Evolutionary conservation across 2,888 invertebrate genomes (phyloP), one percentile per base, ranked within the genome.

Genomic region (Rhagonycha lutea): DNA sequence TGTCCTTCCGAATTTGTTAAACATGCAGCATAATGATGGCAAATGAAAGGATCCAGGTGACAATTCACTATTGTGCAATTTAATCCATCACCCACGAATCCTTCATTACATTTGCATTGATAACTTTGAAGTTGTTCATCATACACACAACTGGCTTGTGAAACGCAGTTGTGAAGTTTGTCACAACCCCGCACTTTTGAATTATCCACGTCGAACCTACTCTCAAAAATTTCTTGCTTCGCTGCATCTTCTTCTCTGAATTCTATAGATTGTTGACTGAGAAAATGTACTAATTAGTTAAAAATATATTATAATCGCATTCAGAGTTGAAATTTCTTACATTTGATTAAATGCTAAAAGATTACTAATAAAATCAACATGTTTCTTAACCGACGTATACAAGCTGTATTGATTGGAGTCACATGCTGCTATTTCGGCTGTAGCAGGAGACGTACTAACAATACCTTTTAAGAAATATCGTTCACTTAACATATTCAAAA

Each of bases 51-150:
- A 81, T 94, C 92, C 70, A 92, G 91, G 72, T 90, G 89, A 84
- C 96, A 96, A 68, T 93, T 94, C 32, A 89, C 88, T 83, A 94
- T 92, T 67, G 92, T 90, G 63, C 82, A 82, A 24, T 89, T 88
- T 83, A 92, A 92, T 0, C 98, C 98, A 85, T 98, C 95, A 3
- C 98, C 98, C 75, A 90, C 89, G 86, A 89, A 98, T 0, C 94
- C 94, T 61, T 90, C 90, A 74, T 89, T 90, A 85, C 95, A 95
- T 69, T 90, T 86, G 83, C 95, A 95, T 77, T 91, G 91, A 82
- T 92, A 93, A 0, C 89, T 87, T 7, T 80, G 11, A 79, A 84
- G 82, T 68, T 83, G 75, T n/a, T 82, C 80, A 60, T n/a, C n/a
- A n/a, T n/a, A n/a, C n/a, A n/a, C n/a, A n/a, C n/a, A n/a, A n/a